phyloP scores from a whole-genome alignment of 2,888 invertebrate species.

The Ectemnius continuus region DNA sequence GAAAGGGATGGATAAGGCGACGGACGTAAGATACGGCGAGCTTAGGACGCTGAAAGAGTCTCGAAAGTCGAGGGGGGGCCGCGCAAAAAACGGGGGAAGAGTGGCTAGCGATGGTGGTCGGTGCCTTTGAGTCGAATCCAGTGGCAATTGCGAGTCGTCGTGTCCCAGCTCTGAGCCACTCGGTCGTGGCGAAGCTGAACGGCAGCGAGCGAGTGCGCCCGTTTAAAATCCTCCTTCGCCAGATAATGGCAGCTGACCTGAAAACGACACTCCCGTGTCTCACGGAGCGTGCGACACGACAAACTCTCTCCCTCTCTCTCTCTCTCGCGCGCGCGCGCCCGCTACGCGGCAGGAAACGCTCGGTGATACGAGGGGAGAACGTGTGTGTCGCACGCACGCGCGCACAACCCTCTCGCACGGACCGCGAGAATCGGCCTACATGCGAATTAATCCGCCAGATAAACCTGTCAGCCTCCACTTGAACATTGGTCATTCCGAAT shows the following conservation, averaged over 20 bases:
- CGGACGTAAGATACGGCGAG: conserved; percentile 6
- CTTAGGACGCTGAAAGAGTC: conserved; percentile 19
- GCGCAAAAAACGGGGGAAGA: conserved; percentile 29
- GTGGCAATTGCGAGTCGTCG: conserved; percentile 49
- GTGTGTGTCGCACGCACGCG: no score
- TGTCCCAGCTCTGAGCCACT: conserved; percentile 23
- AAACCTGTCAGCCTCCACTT: background rate
- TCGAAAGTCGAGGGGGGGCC: conserved; percentile 32
- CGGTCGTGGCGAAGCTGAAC: conserved; percentile 27
- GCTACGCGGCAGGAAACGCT: conserved; percentile 24
- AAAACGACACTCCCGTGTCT: conserved; percentile 58
- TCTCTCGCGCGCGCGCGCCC: no score
- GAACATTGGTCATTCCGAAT: background rate
- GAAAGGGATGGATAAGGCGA: conserved; percentile 11
- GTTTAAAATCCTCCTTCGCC: conserved; percentile 48
- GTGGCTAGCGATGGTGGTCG: conserved; percentile 9
- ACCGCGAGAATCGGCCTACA: no score
- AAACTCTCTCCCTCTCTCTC: conserved; percentile 42
- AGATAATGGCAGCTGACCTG: conserved; percentile 65
- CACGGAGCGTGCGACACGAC: conserved; percentile 39
- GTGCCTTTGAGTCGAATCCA: conserved; percentile 54
- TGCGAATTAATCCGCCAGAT: no score
- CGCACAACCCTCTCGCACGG: background rate
- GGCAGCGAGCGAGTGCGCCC: conserved; percentile 24
- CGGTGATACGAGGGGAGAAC: conserved; percentile 7